Conservation (phyloP, 2,888 invertebrate genomes). For the Machimus rusticus region DNA sequence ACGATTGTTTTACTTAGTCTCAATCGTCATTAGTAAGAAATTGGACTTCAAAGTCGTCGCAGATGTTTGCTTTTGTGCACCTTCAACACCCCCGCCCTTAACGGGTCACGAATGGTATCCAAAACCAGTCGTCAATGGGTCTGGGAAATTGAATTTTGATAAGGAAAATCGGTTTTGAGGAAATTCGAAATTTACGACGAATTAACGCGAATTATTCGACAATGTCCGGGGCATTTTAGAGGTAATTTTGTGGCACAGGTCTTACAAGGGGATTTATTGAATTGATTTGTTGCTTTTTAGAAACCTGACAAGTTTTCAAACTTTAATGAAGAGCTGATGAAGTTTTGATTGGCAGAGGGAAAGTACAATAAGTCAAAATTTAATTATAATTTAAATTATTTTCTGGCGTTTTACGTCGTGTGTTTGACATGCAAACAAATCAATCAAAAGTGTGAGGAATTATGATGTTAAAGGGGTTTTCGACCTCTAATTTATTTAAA, state of each 20-base stretch:
- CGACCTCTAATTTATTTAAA: too few species aligned
- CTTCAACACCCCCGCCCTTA: not conserved
- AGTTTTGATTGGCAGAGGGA: not conserved
- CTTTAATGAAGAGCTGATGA: not conserved
- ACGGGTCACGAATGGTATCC: not conserved
- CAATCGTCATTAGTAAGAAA: slow-evolving; percentile 4
- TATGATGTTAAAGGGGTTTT: not conserved
- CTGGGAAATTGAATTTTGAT: not conserved
- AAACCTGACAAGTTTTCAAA: not conserved
- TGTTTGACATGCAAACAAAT: not conserved
- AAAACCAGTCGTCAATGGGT: not conserved
- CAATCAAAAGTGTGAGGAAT: not conserved
- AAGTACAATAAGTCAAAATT: not conserved
- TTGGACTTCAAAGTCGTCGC: not conserved
- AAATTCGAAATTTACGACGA: not conserved
- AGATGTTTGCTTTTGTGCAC: not conserved
- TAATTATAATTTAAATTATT: not conserved
- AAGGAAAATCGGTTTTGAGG: not conserved
- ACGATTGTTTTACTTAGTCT: not conserved
- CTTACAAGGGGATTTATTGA: not conserved
- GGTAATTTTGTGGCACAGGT: not conserved
- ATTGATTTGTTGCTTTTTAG: not conserved
- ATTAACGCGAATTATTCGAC: not conserved
- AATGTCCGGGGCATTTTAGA: not conserved
- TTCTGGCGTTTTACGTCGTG: not conserved